phyloP scores from a whole-genome alignment of 2,888 invertebrate genomes.

The Drosophila siamana region DNA sequence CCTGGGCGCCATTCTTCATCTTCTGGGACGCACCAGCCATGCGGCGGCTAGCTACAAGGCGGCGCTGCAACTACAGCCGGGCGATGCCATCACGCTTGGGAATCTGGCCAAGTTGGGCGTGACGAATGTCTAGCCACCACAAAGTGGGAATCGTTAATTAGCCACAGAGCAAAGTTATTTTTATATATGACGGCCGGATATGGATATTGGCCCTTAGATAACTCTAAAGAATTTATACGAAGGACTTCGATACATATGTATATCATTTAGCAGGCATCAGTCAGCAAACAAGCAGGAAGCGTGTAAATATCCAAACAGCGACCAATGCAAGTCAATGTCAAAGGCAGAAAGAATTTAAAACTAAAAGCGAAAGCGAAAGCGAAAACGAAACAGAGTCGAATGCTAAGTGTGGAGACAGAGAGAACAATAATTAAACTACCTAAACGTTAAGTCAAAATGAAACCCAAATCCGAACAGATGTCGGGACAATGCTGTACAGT shows the following conservation, averaged over 20 bases:
- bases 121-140: conserved; percentile 75
- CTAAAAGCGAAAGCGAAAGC: conserved; percentile 29
- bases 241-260: conserved; percentile 80
- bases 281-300: conserved; percentile 51
- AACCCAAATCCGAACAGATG: conserved; percentile 11
- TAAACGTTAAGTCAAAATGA: conserved; percentile 58
- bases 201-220: conserved; percentile 58
- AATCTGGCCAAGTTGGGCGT: conserved; percentile 92
- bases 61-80: conserved; percentile 94
- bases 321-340: conserved; percentile 64
- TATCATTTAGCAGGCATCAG: conserved; percentile 63
- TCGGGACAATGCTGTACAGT: conserved; percentile 56
- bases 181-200: conserved; percentile 61
- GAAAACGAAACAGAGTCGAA: conserved; percentile 19
- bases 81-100: conserved; percentile 94
- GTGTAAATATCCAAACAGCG: conserved; percentile 76
- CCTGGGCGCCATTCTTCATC: conserved; percentile 96
- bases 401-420: conserved; percentile 53
- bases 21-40: conserved; percentile 95
- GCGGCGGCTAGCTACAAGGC: conserved; percentile 94
- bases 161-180: conserved; percentile 71
- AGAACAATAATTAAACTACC: conserved; percentile 79
- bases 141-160: conserved; percentile 67
- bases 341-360: conserved; percentile 1
- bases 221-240: conserved; percentile 81